phyloP scores from a whole-genome alignment of 2,888 invertebrate species.

The Phoronis australis region DNA sequence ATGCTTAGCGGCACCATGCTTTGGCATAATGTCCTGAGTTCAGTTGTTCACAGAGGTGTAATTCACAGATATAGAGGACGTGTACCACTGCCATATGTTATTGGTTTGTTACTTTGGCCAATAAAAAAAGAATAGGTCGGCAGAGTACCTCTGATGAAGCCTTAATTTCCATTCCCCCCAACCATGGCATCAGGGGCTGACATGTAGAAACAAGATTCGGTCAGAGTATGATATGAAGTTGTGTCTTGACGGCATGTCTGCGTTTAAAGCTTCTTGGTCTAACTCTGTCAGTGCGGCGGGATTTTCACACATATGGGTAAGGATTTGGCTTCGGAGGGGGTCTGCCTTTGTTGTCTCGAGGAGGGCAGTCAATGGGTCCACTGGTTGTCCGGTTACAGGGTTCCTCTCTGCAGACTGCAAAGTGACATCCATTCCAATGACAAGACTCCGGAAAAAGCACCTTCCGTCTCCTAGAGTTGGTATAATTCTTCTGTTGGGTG shows the following conservation, averaged over 20 bases:
- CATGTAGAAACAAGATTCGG: not conserved
- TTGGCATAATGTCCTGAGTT: too few relatives aligned
- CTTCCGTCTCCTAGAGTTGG: not conserved
- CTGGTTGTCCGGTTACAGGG: not conserved
- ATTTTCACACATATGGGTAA: not conserved
- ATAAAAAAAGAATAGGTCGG: too few relatives aligned
- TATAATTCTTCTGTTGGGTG: not conserved
- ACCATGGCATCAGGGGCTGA: not conserved
- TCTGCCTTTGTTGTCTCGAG: not conserved
- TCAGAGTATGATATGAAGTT: not conserved
- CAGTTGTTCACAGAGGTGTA: too few relatives aligned
- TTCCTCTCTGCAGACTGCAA: not conserved
- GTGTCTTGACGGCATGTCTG: not conserved
- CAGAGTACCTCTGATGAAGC: too few relatives aligned
- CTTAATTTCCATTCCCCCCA: too few relatives aligned
- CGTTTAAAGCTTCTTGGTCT: not conserved
- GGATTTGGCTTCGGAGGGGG: not conserved
- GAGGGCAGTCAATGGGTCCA: not conserved
- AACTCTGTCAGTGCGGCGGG: not conserved
- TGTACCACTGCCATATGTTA: too few relatives aligned
- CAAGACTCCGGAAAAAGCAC: not conserved
- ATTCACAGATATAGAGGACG: too few relatives aligned
- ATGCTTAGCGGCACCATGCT: too few relatives aligned
- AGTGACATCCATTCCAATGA: not conserved
- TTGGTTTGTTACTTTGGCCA: too few relatives aligned